Percentiles rank a stretch among this genome's conserved stretches.
Conservation (phyloP, 1,140 invertebrate genomes). For the Oppia nitens region DNA sequence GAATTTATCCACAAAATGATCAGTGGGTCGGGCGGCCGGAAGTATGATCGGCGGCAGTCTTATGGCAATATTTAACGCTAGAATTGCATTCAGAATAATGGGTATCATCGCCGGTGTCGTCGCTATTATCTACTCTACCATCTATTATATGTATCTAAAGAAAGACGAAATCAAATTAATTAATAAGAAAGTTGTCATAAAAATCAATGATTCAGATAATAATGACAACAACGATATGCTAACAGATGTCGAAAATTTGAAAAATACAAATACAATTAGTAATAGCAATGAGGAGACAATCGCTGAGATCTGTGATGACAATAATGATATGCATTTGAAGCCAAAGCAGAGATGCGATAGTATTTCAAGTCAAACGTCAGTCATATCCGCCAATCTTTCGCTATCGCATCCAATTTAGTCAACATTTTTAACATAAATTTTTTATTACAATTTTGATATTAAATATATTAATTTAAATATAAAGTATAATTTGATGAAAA, state of each 20-base stretch:
- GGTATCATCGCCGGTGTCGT: constrained; percentile 40
- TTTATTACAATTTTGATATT: no score
- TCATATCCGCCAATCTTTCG: background rate
- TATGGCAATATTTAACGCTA: constrained; percentile 51
- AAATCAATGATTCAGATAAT: background rate
- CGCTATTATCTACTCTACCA: constrained; percentile 46
- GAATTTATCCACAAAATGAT: constrained; percentile 9
- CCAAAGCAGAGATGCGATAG: background rate
- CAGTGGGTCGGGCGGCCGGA: constrained; percentile 52
- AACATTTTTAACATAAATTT: no score
- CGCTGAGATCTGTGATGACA: background rate
- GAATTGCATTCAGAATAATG: constrained; percentile 54
- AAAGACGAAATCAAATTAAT: background rate
- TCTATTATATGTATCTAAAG: constrained; percentile 35
- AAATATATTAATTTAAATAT: no score
- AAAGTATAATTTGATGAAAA: no score
- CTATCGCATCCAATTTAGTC: background rate
- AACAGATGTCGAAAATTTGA: background rate
- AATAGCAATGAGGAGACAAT: background rate
- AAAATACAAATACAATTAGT: background rate
- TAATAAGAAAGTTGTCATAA: background rate
- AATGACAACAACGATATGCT: background rate
- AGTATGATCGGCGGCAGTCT: constrained; percentile 56
- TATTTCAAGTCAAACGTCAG: background rate
- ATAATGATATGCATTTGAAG: background rate